phyloP scores from a whole-genome alignment of 2,888 invertebrate genomes.

The Selenia dentaria region DNA sequence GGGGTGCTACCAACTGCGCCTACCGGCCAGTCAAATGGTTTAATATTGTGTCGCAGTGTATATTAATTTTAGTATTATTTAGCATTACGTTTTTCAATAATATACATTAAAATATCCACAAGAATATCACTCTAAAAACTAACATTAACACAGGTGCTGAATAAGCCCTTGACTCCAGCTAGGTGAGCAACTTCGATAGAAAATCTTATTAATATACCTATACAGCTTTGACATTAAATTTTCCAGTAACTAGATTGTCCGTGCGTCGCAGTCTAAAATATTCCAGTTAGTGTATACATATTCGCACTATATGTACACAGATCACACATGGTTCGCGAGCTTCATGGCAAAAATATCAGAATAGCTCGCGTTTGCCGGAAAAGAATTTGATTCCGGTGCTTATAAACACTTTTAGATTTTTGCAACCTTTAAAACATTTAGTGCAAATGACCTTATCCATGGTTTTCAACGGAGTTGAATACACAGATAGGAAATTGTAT shows the following conservation, averaged over 20 bases:
- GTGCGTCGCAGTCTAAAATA: slow-evolving; percentile 3
- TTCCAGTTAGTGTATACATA: slow-evolving; percentile 7
- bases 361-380: slow-evolving; percentile 18
- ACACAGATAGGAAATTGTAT: slow-evolving; percentile 1
- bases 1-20: too few species aligned
- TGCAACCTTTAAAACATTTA: slow-evolving; percentile 2
- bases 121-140: too few species aligned
- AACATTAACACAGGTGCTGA: too few species aligned
- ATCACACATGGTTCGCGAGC: slow-evolving; percentile 3
- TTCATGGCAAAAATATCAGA: slow-evolving; percentile 13
- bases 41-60: too few species aligned
- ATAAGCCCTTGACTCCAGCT: too few species aligned
- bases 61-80: too few species aligned
- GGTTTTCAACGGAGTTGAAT: slow-evolving; percentile 11
- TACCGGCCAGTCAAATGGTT: too few species aligned
- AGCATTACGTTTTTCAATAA: too few species aligned
- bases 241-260: background rate
- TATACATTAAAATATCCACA: too few species aligned
- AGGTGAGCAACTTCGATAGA: too few species aligned
- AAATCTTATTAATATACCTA: too few species aligned
- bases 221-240: too few species aligned
- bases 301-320: background rate
- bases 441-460: slow-evolving; percentile 10
- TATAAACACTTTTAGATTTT: slow-evolving; percentile 11
- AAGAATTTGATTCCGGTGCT: slow-evolving; percentile 6